Evolutionary conservation across 2,113 vertebrate genomes (phyloP).

Genomic region (Odontesthes bonariensis): DNA sequence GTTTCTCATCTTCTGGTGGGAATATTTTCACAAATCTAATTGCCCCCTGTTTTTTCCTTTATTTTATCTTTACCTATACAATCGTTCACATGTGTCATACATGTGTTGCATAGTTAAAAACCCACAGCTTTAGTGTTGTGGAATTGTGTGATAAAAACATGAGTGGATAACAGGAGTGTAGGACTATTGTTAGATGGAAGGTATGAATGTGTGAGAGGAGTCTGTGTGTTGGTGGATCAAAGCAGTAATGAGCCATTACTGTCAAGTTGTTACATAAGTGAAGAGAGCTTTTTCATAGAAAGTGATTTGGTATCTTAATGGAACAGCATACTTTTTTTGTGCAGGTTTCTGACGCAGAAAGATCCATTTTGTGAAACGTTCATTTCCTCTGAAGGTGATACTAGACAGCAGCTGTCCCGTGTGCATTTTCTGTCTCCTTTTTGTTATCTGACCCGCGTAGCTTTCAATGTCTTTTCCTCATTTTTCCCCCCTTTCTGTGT

Average conservation of each 20-base stretch:
- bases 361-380: constrained; percentile 38
- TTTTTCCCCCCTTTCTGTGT: constrained; percentile 41
- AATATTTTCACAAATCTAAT: constrained; percentile 19
- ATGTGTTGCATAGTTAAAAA: background rate
- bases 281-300: constrained; percentile 63
- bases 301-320: constrained; percentile 62
- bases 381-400: constrained; percentile 40
- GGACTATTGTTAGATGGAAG: constrained; percentile 67
- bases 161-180: constrained; percentile 53
- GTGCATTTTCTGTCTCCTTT: constrained; percentile 31
- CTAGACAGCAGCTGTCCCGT: constrained; percentile 36
- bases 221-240: constrained; percentile 77
- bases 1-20: constrained; percentile 27
- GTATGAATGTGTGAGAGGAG: constrained; percentile 69
- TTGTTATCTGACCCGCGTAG: constrained; percentile 49
- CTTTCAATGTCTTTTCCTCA: constrained; percentile 25
- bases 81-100: too few species aligned
- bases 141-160: constrained; percentile 55
- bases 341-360: constrained; percentile 47
- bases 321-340: constrained; percentile 41
- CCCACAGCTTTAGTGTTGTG: constrained; percentile 30
- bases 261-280: constrained; percentile 71
- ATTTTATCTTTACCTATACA: too few species aligned
- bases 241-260: constrained; percentile 75
- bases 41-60: background rate